Evolutionary conservation across 2,113 vertebrate species (phyloP).

Genomic region (Oriolus oriolus): DNA sequence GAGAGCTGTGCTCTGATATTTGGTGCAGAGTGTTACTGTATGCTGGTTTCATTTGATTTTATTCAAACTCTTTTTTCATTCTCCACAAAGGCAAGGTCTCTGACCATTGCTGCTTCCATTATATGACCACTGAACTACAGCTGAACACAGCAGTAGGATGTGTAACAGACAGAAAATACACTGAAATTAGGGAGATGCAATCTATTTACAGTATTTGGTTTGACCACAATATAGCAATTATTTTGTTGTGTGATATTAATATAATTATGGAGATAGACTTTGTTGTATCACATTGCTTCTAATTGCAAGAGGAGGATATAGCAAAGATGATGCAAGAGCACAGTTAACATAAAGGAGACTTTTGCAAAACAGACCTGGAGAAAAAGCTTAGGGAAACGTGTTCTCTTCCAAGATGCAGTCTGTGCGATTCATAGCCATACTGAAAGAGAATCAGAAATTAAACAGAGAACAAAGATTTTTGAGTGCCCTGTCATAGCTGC

Average conservation of each 20-base stretch:
- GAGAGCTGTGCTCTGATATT: background rate
- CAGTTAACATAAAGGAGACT: background rate
- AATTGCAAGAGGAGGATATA: background rate
- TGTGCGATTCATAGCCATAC: background rate
- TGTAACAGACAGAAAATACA: background rate
- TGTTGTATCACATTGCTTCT: background rate
- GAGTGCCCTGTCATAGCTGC: background rate
- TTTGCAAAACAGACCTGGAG: background rate
- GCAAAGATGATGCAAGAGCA: background rate
- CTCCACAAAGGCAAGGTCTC: background rate
- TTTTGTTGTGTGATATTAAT: background rate
- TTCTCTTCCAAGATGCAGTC: background rate
- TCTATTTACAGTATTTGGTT: background rate
- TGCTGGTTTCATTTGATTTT: background rate
- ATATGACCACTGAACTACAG: background rate
- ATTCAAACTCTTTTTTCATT: background rate
- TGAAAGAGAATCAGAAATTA: background rate
- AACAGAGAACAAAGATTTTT: background rate
- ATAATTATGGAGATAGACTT: background rate
- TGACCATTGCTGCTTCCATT: background rate
- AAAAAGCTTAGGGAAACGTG: background rate
- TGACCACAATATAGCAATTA: background rate
- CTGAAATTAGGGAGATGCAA: background rate
- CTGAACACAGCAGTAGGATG: background rate
- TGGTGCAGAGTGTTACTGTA: background rate